phyloP scores from a whole-genome alignment of 2,797 vertebrate species.

The Nasua narica region DNA sequence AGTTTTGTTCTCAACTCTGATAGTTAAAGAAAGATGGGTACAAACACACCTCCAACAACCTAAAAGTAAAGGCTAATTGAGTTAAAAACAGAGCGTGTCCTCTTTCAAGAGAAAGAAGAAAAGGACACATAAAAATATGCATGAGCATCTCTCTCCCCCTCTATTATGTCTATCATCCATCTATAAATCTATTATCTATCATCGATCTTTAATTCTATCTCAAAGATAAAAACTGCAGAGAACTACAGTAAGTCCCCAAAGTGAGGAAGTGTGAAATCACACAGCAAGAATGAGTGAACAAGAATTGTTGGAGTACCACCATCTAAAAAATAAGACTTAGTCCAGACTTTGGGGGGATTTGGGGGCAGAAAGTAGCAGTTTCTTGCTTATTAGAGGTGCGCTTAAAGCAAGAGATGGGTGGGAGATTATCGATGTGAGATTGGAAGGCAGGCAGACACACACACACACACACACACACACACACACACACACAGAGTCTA shows the following conservation, averaged over 20 bases:
- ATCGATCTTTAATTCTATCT: neutral
- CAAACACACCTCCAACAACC: neutral
- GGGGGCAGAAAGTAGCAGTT: neutral
- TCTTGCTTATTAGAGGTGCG: neutral
- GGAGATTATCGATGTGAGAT: neutral
- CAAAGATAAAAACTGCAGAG: neutral
- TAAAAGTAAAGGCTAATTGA: neutral
- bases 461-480: neutral
- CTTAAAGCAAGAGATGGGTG: neutral
- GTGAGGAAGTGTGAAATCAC: neutral
- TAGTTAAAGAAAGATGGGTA: neutral
- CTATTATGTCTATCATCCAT: neutral
- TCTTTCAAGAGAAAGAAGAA: neutral
- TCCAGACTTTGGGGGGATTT: neutral
- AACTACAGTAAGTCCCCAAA: neutral
- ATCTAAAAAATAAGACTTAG: neutral
- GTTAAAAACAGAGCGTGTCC: neutral
- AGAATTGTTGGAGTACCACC: neutral
- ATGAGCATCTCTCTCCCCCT: neutral
- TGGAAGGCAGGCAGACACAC: accelerated
- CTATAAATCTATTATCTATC: neutral
- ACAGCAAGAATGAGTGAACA: neutral
- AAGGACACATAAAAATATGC: neutral
- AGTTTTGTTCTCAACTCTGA: neutral
- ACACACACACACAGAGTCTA: neutral